Evolutionary conservation across 2,888 invertebrate genomes (phyloP).

Genomic region (Phortica magna): DNA sequence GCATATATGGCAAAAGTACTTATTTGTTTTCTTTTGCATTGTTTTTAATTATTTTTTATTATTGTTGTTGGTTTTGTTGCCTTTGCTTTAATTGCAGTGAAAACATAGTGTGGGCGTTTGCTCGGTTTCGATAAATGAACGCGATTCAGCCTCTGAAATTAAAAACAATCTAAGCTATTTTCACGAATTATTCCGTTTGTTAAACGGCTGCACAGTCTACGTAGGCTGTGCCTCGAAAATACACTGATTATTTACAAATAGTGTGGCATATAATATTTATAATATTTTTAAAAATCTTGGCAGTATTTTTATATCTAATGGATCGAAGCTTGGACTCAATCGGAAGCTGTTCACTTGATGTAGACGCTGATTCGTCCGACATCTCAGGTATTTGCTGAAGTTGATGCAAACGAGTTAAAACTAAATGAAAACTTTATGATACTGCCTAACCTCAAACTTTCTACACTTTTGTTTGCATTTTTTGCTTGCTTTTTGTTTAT

Average conservation of each 20-base stretch:
- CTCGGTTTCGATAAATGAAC: constrained; percentile 8
- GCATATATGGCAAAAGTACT: constrained; percentile 59
- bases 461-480: constrained; percentile 26
- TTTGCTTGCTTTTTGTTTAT: constrained; percentile 35
- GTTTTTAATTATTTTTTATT: constrained; percentile 7
- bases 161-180: constrained; percentile 3
- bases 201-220: too few species aligned
- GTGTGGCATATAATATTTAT: neutral
- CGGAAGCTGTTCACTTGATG: constrained; percentile 91
- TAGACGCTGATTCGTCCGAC: constrained; percentile 86
- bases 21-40: constrained; percentile 12
- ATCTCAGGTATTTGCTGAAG: constrained; percentile 82
- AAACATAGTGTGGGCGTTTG: constrained; percentile 21
- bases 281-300: constrained; percentile 27
- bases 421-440: constrained; percentile 5
- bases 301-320: constrained; percentile 79
- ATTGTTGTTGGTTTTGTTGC: constrained; percentile 5
- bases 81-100: constrained; percentile 10
- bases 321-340: constrained; percentile 90
- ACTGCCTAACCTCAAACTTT: constrained; percentile 38
- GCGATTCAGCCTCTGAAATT: constrained; percentile 13
- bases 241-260: neutral
- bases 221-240: too few species aligned
- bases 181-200: too few species aligned
- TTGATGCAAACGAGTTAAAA: neutral